Evolutionary conservation across 2,797 vertebrate genomes (phyloP).

Genomic region (Lycodopsis pacificus): DNA sequence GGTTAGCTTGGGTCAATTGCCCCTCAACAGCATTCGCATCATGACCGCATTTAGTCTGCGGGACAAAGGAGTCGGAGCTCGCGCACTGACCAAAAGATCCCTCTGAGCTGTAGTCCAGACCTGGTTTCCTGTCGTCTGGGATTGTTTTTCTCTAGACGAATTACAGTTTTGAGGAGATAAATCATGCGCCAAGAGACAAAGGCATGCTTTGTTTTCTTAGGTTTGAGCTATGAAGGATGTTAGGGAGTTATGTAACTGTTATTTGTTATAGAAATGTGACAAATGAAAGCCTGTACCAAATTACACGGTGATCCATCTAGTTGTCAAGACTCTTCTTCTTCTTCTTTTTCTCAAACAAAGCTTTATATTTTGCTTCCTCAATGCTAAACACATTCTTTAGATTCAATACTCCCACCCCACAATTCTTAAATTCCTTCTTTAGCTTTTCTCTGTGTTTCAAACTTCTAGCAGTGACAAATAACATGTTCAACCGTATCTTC

Average conservation of each 20-base stretch:
- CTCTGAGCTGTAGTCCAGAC: neutral
- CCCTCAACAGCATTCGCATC: conserved; percentile 43
- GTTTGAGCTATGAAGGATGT: neutral
- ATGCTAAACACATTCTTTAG: neutral
- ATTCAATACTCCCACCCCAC: neutral
- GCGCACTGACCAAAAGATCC: conserved; percentile 3
- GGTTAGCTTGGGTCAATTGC: conserved; percentile 68
- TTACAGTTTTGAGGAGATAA: neutral
- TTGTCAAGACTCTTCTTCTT: neutral
- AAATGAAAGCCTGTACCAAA: neutral
- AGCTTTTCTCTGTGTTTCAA: too few relatives aligned
- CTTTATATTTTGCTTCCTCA: neutral
- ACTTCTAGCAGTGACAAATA: too few relatives aligned
- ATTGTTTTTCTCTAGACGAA: neutral
- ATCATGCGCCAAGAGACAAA: neutral
- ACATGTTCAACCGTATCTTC: too few relatives aligned
- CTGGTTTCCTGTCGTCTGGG: neutral
- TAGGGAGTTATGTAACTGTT: neutral
- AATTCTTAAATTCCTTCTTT: neutral
- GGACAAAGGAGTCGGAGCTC: conserved; percentile 52
- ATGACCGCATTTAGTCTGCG: conserved; percentile 16
- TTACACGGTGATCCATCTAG: neutral
- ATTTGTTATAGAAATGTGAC: neutral
- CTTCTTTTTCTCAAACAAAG: neutral
- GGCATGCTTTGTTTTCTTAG: neutral